Conservation (phyloP, 2,888 invertebrate genomes). For the Kryphioiulus occultus region DNA sequence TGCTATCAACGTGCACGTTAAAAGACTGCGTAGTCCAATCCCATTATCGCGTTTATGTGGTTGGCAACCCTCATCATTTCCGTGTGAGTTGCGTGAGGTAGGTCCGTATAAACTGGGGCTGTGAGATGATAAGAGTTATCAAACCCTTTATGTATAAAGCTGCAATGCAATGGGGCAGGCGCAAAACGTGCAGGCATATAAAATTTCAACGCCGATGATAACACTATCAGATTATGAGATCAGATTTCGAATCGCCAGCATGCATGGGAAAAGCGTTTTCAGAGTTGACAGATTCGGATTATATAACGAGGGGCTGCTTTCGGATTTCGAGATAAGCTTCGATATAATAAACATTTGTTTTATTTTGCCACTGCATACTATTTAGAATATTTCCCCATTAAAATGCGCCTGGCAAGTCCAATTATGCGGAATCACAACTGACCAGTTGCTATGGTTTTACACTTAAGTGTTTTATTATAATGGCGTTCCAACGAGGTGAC, state of each 20-base stretch:
- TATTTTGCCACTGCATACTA: constrained; percentile 15
- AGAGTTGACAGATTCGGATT: constrained; percentile 7
- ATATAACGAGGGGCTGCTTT: neutral
- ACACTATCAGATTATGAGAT: constrained; percentile 25
- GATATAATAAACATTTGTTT: neutral
- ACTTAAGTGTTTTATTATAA: neutral
- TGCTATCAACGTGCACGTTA: neutral
- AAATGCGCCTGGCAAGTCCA: neutral
- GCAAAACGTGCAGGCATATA: constrained; percentile 25
- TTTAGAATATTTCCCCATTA: neutral
- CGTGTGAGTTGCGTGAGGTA: constrained; percentile 25
- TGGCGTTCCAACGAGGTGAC: neutral
- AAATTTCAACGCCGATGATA: constrained; percentile 1
- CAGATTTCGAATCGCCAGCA: constrained; percentile 6
- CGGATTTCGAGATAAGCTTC: neutral
- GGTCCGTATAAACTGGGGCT: constrained; percentile 28
- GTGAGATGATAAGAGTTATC: constrained; percentile 11
- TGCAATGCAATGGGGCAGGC: neutral
- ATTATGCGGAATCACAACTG: neutral
- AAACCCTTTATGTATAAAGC: neutral
- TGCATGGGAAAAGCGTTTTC: neutral
- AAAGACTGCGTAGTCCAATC: neutral
- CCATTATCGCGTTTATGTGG: constrained; percentile 3
- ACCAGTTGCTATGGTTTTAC: neutral
- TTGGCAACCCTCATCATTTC: constrained; percentile 35